Conservation (phyloP, 2,797 vertebrate genomes). For the Tragelaphus oryx region DNA sequence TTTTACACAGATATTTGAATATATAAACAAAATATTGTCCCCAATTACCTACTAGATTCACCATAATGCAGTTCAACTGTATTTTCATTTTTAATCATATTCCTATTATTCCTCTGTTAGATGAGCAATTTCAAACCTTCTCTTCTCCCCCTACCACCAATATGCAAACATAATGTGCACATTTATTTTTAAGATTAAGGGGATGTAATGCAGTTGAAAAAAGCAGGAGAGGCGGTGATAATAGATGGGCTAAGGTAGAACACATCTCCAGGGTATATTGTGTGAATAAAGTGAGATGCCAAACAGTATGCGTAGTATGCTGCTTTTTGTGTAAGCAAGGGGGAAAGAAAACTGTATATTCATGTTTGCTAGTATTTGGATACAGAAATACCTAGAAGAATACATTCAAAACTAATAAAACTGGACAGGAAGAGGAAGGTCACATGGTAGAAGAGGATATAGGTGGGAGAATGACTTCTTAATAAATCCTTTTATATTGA, state of each 20-base stretch:
- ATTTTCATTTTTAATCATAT: slow-evolving; percentile 1
- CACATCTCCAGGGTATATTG: not conserved
- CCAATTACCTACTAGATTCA: not conserved
- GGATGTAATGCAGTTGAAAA: not conserved
- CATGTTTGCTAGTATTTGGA: not conserved
- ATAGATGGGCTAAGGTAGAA: not conserved
- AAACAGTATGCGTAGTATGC: not conserved
- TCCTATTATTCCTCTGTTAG: not conserved
- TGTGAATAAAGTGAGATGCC: not conserved
- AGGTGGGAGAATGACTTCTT: not conserved
- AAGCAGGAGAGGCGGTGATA: not conserved
- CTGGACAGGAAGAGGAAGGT: not conserved
- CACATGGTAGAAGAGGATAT: not conserved
- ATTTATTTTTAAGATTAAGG: not conserved
- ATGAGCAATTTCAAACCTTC: slow-evolving; percentile 2
- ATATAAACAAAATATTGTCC: not conserved
- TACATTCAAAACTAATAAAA: not conserved
- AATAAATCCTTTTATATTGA: not conserved
- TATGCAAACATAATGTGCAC: not conserved
- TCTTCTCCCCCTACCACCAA: not conserved
- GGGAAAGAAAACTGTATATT: not conserved
- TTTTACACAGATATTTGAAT: not conserved
- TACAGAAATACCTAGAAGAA: not conserved
- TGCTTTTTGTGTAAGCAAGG: not conserved
- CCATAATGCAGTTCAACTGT: not conserved